Percentiles rank a stretch among this genome's conserved stretches.
phyloP scores from a whole-genome alignment of 1,140 invertebrate genomes.

The Lepidurus apus region DNA sequence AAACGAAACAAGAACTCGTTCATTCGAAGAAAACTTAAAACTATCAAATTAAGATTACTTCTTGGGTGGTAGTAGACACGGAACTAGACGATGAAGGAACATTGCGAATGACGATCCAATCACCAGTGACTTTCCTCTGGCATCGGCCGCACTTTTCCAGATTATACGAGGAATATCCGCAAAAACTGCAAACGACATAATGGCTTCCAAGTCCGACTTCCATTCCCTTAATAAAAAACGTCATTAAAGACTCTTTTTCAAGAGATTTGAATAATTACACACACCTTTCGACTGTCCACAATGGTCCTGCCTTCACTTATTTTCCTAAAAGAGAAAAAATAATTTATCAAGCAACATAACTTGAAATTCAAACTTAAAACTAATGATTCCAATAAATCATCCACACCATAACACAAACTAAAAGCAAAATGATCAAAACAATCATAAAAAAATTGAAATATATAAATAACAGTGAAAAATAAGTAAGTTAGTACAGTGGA shows the following conservation, averaged over 20 bases:
- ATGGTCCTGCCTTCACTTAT: too few species aligned
- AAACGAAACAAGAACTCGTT: neutral
- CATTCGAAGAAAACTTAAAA: neutral
- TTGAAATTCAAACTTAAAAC: too few species aligned
- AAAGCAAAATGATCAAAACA: neutral
- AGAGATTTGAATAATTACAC: neutral
- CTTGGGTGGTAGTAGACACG: too few species aligned
- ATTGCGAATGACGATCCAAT: neutral
- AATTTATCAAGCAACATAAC: too few species aligned
- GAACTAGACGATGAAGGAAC: neutral
- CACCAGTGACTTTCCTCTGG: neutral
- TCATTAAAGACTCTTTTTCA: neutral
- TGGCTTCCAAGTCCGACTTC: neutral
- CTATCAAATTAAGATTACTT: too few species aligned
- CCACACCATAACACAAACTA: too few species aligned
- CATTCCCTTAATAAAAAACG: neutral
- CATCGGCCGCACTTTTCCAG: neutral
- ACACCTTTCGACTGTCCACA: too few species aligned
- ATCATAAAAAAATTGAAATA: neutral
- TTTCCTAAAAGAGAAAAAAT: too few species aligned
- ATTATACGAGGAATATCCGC: constrained; percentile 2
- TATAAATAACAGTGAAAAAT: neutral
- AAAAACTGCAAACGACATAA: neutral
- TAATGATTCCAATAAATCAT: too few species aligned
- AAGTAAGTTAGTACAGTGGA: neutral